Evolutionary conservation across 2,888 invertebrate genomes (phyloP), one percentile per base, ranked within the genome.

Genomic region (Lithophane semibrunnea): DNA sequence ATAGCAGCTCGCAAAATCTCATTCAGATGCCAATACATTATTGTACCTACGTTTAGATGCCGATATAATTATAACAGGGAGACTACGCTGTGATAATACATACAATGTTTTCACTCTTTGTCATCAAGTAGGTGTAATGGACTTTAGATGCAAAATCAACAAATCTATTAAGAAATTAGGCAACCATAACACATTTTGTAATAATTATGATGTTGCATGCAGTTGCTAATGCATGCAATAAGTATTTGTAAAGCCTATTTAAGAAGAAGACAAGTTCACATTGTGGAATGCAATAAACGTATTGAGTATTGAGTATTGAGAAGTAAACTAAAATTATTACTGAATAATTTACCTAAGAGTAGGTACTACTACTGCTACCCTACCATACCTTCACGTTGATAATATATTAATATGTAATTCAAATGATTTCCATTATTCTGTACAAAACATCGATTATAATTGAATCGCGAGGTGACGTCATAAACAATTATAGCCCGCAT

Each of bases 1-100:
- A 91, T 91, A 92, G 91, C 90, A 91, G 90, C 89, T 90, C 87
- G 85, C 89, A 86, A 89, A 90, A 90, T 91, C 92, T 92, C 93
- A 93, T 94, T 94, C 92, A 93, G 90, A 89, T 92, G 91, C 91
- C 91, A 91, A 91, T 92, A 90, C 86, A 89, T 89, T 87, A 89
- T 83, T 75, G 80, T 84, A 76, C 47, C 80, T 80, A 85, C 74
- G 71, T 75, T 70, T 73, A 83, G 61, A 56, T 42, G 54, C 56
- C 58, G 64, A 73, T 80, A 71, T 68, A 49, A 0, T 2, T 52
- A 72, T 49, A 71, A 77, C 75, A 69, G 74, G 67, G 52, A 29
- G 29, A 54, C 64, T 73, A 75, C 74, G 69, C 70, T 66, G 61
- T 58, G 63, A 81, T 84, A 75, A 80, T 54, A 65, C 63, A 70